Evolutionary conservation across 2,797 vertebrate species (phyloP).

Genomic region (Paguma larvata): DNA sequence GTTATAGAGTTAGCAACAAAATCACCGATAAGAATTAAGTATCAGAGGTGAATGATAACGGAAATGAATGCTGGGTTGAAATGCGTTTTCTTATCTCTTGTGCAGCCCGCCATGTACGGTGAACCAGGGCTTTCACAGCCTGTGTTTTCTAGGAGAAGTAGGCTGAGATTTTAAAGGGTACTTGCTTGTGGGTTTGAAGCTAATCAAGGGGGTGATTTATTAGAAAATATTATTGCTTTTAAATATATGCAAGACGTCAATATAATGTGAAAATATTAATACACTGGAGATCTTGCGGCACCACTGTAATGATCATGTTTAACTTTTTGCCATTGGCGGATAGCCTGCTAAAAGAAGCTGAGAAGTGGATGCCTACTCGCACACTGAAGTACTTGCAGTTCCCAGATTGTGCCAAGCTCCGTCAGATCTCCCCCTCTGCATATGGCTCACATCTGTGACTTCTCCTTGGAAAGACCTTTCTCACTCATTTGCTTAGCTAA

Average conservation of each 20-base stretch:
- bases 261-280: background rate
- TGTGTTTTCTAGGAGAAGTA: background rate
- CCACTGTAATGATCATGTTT: background rate
- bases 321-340: background rate
- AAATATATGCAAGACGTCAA: background rate
- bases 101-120: background rate
- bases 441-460: background rate
- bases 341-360: background rate
- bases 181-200: background rate
- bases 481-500: background rate
- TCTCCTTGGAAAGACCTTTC: conserved; percentile 30
- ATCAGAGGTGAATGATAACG: background rate
- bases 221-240: background rate
- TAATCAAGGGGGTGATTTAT: background rate
- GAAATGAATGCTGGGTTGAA: background rate
- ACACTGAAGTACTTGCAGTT: background rate
- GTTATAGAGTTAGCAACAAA: background rate
- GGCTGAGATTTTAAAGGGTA: background rate
- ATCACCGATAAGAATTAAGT: background rate
- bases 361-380: background rate
- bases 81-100: background rate
- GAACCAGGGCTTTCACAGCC: background rate
- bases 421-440: background rate
- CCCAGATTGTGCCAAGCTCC: background rate
- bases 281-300: background rate